A percentile compares a stretch with the other conserved stretches of the same genome.
Evolutionary conservation across 1,140 invertebrate species (phyloP).

Genomic region (Episyrphus balteatus): DNA sequence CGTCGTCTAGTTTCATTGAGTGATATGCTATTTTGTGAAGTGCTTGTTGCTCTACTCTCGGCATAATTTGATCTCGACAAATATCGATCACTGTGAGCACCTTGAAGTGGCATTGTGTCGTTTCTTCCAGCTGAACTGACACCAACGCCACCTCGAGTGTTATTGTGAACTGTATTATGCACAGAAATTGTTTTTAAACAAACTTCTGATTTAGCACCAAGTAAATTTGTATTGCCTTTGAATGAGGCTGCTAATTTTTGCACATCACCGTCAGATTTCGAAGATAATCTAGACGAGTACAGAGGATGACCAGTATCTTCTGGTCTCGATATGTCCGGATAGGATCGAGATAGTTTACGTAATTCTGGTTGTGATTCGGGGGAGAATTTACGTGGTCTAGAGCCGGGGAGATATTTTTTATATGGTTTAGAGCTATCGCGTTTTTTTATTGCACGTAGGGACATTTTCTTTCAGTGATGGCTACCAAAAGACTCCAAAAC

Average conservation of each 20-base stretch:
- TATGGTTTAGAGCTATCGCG: slow-evolving; percentile 13
- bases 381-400: slow-evolving; percentile 7
- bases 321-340: slow-evolving; percentile 17
- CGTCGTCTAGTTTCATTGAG: slow-evolving; percentile 11
- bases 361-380: slow-evolving; percentile 3
- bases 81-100: slow-evolving; percentile 28
- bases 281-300: slow-evolving; percentile 19
- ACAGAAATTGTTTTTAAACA: slow-evolving; percentile 29
- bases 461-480: slow-evolving; percentile 13
- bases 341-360: slow-evolving; percentile 20
- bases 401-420: slow-evolving; percentile 7
- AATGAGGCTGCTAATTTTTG: slow-evolving; percentile 4
- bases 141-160: background rate
- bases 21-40: background rate
- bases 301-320: background rate
- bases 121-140: background rate
- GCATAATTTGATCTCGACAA: slow-evolving; percentile 12
- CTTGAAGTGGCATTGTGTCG: slow-evolving; percentile 1
- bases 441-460: slow-evolving; percentile 31
- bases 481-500: too few species aligned
- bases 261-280: slow-evolving; percentile 26
- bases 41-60: background rate
- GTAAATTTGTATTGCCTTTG: slow-evolving; percentile 6
- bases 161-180: slow-evolving; percentile 21
- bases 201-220: slow-evolving; percentile 31